These are phyloP conservation scores for Ochlodes sylvanus DNA, from an alignment of 2,888 invertebrate species.

Conservation along the genomic window DNA sequence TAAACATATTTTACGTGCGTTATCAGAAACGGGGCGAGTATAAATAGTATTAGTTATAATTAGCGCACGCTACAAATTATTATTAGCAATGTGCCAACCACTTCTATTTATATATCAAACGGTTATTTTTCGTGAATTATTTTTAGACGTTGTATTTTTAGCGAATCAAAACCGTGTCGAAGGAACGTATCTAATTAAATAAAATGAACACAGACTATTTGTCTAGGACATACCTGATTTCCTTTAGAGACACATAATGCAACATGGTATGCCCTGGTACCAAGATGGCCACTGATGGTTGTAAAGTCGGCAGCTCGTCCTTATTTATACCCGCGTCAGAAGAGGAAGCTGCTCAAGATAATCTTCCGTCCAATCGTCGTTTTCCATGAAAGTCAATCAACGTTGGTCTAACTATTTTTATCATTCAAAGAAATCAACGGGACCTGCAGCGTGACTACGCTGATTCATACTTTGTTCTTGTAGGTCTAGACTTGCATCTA, in stretches of 20 bases:
- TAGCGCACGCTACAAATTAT: not conserved
- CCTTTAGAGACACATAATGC: not conserved
- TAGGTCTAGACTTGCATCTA: slow-evolving; percentile 12
- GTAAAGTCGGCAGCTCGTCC: slow-evolving; percentile 39
- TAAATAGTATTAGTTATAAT: too few species aligned
- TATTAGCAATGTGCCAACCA: not conserved
- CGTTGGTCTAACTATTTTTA: slow-evolving; percentile 64
- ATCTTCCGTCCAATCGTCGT: slow-evolving; percentile 58
- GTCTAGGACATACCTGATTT: slow-evolving; percentile 31
- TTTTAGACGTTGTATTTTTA: slow-evolving; percentile 4
- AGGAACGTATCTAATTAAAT: not conserved
- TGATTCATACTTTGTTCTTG: slow-evolving; percentile 43
- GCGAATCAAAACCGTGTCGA: not conserved
- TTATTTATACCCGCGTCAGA: slow-evolving; percentile 56
- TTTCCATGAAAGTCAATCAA: slow-evolving; percentile 74
- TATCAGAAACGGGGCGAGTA: too few species aligned
- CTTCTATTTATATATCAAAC: not conserved
- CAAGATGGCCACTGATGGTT: slow-evolving; percentile 39
- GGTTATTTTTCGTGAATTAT: not conserved
- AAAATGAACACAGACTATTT: not conserved
- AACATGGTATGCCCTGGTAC: slow-evolving; percentile 27
- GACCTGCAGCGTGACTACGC: slow-evolving; percentile 45
- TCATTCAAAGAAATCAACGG: slow-evolving; percentile 66
- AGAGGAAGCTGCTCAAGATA: slow-evolving; percentile 59
- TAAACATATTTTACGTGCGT: too few species aligned